Evolutionary conservation across 2,888 invertebrate genomes (phyloP).

Genomic region (Orthosia gracilis): DNA sequence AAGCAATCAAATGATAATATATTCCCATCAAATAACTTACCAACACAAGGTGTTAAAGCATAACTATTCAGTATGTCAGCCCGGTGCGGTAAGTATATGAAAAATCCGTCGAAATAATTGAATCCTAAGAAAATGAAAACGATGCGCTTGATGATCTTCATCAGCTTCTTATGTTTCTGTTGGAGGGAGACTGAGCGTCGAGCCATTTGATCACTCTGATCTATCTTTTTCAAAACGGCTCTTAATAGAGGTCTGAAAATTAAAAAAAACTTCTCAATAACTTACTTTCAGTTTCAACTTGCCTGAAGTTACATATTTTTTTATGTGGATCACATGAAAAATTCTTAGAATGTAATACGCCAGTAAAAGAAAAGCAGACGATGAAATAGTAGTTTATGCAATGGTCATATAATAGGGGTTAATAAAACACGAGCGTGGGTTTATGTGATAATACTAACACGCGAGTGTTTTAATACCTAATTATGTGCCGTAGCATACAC

Average conservation of each 20-base stretch:
- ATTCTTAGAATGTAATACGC: too few relatives aligned
- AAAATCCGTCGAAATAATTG: conserved; percentile 69
- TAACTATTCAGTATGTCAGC: conserved; percentile 73
- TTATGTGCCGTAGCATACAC: too few relatives aligned
- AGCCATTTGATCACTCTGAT: conserved; percentile 71
- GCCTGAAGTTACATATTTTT: not conserved
- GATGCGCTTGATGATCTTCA: conserved; percentile 76
- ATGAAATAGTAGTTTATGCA: too few relatives aligned
- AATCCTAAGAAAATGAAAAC: conserved; percentile 75
- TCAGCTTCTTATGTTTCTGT: conserved; percentile 70
- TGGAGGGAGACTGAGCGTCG: conserved; percentile 61
- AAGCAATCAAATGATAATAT: not conserved
- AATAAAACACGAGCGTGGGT: too few relatives aligned
- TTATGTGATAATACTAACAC: too few relatives aligned
- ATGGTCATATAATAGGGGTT: too few relatives aligned
- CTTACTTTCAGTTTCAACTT: not conserved
- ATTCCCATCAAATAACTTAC: conserved; percentile 69
- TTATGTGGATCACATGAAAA: too few relatives aligned
- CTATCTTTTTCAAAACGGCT: conserved; percentile 69
- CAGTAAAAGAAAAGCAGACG: too few relatives aligned
- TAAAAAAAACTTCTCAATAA: too few relatives aligned
- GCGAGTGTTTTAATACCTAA: too few relatives aligned
- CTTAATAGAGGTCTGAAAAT: conserved; percentile 71
- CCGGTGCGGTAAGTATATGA: conserved; percentile 79
- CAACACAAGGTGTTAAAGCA: conserved; percentile 82